These are phyloP conservation scores for Barbus barbus DNA, from an alignment of 2,113 vertebrate species.

Conservation along the genomic window DNA sequence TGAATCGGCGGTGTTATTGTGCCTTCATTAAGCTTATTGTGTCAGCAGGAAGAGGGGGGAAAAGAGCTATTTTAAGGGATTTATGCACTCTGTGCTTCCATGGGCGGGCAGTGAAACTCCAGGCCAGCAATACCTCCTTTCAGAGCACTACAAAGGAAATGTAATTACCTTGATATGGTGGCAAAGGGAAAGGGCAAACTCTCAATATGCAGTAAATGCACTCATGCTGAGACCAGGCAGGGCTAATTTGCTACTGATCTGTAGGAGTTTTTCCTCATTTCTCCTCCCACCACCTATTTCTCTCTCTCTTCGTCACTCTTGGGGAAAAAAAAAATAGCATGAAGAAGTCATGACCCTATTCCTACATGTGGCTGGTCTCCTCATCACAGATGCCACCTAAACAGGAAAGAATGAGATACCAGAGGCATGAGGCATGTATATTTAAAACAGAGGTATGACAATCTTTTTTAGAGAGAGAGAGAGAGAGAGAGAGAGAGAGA, in stretches of 20 bases:
- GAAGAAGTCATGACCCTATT: conserved; percentile 19
- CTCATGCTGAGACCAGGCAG: conserved; percentile 53
- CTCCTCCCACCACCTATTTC: background rate
- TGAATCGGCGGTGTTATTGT: conserved; percentile 48
- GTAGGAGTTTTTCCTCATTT: conserved; percentile 42
- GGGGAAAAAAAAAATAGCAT: conserved; percentile 12
- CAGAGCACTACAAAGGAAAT: conserved; percentile 59
- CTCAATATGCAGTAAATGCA: conserved; percentile 60
- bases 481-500: background rate
- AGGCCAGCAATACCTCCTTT: conserved; percentile 58
- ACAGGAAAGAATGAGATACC: background rate
- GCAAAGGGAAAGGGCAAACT: conserved; percentile 63
- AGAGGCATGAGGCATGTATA: background rate
- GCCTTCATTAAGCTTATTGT: conserved; percentile 58
- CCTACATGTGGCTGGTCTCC: background rate
- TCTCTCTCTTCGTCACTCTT: background rate
- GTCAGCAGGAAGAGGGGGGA: conserved; percentile 43
- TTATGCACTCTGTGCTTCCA: conserved; percentile 55
- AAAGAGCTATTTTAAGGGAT: conserved; percentile 60
- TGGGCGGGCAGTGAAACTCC: conserved; percentile 58
- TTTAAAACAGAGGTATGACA: conserved; percentile 11
- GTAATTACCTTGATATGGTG: conserved; percentile 63
- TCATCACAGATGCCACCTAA: background rate
- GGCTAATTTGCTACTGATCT: conserved; percentile 61
- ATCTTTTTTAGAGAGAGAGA: background rate